phyloP scores from a whole-genome alignment of 2,888 invertebrate species.

The Drosophila tripunctata region DNA sequence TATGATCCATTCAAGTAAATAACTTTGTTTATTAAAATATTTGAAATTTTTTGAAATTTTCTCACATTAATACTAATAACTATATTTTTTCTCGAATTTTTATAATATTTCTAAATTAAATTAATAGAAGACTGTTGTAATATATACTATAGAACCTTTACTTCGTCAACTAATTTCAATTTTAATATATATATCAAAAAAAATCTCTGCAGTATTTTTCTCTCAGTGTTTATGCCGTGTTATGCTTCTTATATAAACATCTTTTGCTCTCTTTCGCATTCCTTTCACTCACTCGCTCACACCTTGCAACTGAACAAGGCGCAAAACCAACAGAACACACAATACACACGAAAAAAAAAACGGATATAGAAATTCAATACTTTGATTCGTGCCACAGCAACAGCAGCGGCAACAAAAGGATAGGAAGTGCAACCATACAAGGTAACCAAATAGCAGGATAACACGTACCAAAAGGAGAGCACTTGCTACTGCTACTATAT shows the following conservation, averaged over 20 bases:
- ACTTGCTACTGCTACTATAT: conserved; percentile 60
- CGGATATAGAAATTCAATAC: conserved; percentile 84
- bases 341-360: conserved; percentile 65
- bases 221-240: conserved; percentile 6
- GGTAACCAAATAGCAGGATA: conserved; percentile 77
- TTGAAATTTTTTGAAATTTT: too few relatives aligned
- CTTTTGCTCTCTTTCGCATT: conserved; percentile 7
- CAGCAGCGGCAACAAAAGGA: conserved; percentile 30
- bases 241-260: conserved; percentile 51
- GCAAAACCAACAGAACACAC: conserved; percentile 47
- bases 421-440: conserved; percentile 78
- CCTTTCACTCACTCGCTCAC: conserved; percentile 14
- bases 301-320: conserved; percentile 37
- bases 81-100: too few relatives aligned
- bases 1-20: too few relatives aligned
- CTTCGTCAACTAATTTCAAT: too few relatives aligned
- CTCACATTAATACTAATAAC: too few relatives aligned
- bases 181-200: too few relatives aligned
- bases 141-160: too few relatives aligned
- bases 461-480: conserved; percentile 70
- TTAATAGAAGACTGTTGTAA: too few relatives aligned
- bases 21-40: too few relatives aligned
- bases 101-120: too few relatives aligned
- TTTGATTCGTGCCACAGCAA: conserved; percentile 83
- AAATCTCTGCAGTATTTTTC: not conserved